Evolutionary conservation across 2,797 vertebrate species (phyloP), one percentile per base, ranked within the genome.

Genomic region (Neostethus bicornis): DNA sequence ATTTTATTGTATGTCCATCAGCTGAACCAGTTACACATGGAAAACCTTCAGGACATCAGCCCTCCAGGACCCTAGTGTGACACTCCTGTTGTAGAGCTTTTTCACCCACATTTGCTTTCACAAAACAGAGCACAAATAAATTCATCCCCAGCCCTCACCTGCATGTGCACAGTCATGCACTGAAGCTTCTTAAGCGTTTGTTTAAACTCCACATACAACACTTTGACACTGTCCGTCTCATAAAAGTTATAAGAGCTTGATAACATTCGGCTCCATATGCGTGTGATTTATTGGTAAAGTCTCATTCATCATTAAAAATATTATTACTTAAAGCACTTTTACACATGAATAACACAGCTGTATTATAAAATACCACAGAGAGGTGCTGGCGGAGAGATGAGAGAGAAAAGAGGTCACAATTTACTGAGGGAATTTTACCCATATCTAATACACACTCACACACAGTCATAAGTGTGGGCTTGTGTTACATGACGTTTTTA

Each of bases 401-500:
- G 77, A 86, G 75, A 66, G 66, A 42, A 70, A 79, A 72, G 75
- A 80, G 76, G 66, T 77, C 74, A 46, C 57, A 69, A 66, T 35
- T 78, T 83, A 80, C 84, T 64, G 21, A 77, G 71, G 71, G 67
- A 70, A 61, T 34, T 77, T 81, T 77, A 81, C 79, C 81, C 85
- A 51, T 81, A 75, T 83, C 68, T 77, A 75, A 80, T 75, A 16
- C 61, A 51, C 55, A 66, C 73, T 48, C 64, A 48, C 64, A 51
- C 46, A 49, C 31, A 11, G 28, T 57, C 60, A 78, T 60, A 81
- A 67, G 67, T 68, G 79, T 67, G 62, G 79, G 79, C 68, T 86
- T 82, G 75, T 83, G 83, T 85, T 85, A 81, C 83, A 76, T 4
- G 66, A 74, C 48, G 73, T 66, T 82, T 76, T 80, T 63, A 80